Evolutionary conservation across 2,888 invertebrate genomes (phyloP).

Genomic region (Scrobipalpa atriplicella): DNA sequence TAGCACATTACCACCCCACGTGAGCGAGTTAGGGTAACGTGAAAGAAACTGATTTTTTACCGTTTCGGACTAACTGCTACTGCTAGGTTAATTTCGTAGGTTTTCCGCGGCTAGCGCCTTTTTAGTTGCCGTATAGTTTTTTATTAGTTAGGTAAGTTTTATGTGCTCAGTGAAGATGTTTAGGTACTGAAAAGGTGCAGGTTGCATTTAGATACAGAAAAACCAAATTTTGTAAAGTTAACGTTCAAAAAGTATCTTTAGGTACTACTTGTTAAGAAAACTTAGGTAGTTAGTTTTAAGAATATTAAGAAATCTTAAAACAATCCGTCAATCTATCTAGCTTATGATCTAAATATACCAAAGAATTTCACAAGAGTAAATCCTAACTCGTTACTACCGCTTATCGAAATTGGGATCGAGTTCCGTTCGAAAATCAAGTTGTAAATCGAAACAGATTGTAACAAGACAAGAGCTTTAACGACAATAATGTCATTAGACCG

Average conservation of each 20-base stretch:
- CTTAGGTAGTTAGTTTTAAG: no score
- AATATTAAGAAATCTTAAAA: no score
- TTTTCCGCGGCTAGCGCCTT: not conserved
- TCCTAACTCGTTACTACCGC: slow-evolving; percentile 20
- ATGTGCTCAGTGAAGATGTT: slow-evolving; percentile 5
- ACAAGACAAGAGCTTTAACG: slow-evolving; percentile 61
- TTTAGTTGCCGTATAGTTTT: not conserved
- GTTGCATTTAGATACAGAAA: no score
- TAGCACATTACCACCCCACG: slow-evolving; percentile 80
- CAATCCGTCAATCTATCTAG: no score
- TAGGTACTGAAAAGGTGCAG: no score
- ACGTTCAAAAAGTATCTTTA: no score
- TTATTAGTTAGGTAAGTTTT: not conserved
- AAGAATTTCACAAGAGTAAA: slow-evolving; percentile 25
- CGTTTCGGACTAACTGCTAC: slow-evolving; percentile 49
- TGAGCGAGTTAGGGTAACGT: slow-evolving; percentile 55
- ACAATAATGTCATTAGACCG: slow-evolving; percentile 60
- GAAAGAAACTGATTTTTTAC: slow-evolving; percentile 73
- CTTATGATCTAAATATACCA: not conserved
- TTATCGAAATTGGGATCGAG: slow-evolving; percentile 37
- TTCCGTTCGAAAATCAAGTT: slow-evolving; percentile 52
- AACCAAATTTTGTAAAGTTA: no score
- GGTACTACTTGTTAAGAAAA: no score
- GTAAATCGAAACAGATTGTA: slow-evolving; percentile 51
- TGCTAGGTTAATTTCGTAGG: slow-evolving; percentile 40